Base-by-base conservation (phyloP, 2,113 vertebrate species). In the Lepus europaeus region DNA sequence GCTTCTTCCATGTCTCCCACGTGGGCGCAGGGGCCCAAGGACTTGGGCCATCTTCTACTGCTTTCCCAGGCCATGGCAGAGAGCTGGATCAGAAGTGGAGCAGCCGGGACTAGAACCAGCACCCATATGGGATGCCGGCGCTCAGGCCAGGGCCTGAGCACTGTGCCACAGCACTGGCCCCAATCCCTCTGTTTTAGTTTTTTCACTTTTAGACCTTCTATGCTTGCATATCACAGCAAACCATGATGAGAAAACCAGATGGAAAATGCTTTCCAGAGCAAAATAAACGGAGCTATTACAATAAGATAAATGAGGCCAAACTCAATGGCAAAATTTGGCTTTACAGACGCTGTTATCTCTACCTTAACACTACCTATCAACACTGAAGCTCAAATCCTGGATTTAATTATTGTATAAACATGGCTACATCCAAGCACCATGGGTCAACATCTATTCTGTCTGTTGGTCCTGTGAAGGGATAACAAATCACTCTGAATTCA, bases 211-310 rank as follows among this genome's bases (percentile, higher is more conserved):
- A 69, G 22, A 45, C 12, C 6, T 79, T 90, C 84, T 33, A 79
- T 70, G 20, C 36, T 70, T 70, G 16, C 69, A 84, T 77, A 79
- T 95, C 78, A 88, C 70, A 77, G n/a, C 36, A 87, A 90, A 88
- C 25, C n/a, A 51, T 73, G 70, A 95, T 53, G 74, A 95, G 93
- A 96, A 97, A 96, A 92, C 36, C 95, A 96, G 92, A 90, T 73
- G 76, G 68, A 97, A 45, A 96, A 82, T 61, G 45, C 5, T 89
- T 96, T 90, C 53, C 87, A 73, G 68, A 83, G 20, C 56, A 95
- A 94, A 95, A 90, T 88, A 72, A 96, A 92, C 74, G 29, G 53
- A 51, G 36, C 82, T 76, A 96, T 93, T 96, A 96, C 95, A 96
- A 94, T 59, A 95, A 93, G 92, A 93, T 59, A 89, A 95, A 89